A percentile compares a stretch with the other conserved stretches of the same genome.
phyloP scores from a whole-genome alignment of 2,797 vertebrate species.

The Eleutherodactylus coqui region DNA sequence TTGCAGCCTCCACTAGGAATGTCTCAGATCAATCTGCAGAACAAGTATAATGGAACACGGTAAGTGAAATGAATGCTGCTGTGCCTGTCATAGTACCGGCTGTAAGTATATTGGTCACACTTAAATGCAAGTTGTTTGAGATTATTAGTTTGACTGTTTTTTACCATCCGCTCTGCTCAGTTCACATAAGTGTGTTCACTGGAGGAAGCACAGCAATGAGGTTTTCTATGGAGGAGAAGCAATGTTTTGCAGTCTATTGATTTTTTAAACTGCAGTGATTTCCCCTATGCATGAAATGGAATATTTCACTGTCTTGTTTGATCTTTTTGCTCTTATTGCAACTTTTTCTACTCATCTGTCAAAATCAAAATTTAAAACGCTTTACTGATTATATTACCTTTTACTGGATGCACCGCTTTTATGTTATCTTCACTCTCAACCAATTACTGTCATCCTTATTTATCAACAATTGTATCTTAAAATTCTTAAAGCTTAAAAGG shows the following conservation, averaged over 20 bases:
- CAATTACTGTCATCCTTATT: background rate
- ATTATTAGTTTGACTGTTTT: conserved; percentile 7
- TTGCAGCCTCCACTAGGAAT: background rate
- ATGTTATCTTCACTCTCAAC: background rate
- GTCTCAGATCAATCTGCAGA: background rate
- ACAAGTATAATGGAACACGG: background rate
- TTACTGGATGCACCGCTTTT: background rate
- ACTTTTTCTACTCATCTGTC: conserved; percentile 8
- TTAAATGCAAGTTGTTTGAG: background rate
- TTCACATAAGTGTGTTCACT: conserved; percentile 16
- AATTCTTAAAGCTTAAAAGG: background rate
- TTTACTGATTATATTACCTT: background rate
- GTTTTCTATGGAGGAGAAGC: background rate
- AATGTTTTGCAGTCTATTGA: conserved; percentile 24
- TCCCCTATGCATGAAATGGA: conserved; percentile 13
- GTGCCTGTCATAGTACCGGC: background rate
- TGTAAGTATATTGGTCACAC: conserved; percentile 20
- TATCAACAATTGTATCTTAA: background rate
- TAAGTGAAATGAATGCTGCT: conserved; percentile 27
- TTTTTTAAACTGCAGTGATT: conserved; percentile 24
- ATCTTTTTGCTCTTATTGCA: background rate
- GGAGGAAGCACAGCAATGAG: conserved; percentile 6
- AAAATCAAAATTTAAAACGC: background rate
- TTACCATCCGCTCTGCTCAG: background rate
- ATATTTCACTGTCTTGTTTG: conserved; percentile 29